These are phyloP conservation scores for Siderastrea siderea DNA, from an alignment of 92 coral and sea anemone species.

Conservation along the genomic window DNA sequence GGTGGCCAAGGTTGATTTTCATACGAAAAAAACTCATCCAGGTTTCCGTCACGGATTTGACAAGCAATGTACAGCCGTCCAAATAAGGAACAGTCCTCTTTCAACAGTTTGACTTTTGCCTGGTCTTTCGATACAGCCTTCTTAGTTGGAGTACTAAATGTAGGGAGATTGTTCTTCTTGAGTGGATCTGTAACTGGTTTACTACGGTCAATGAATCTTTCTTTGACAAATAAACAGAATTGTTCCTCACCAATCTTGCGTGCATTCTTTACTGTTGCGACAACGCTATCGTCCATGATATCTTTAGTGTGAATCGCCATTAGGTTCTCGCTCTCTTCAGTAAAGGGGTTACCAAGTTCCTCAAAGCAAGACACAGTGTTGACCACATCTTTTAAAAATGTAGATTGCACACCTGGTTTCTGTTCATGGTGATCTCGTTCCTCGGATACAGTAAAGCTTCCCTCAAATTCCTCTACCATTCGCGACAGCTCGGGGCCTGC, in stretches of 20 bases:
- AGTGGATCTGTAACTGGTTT: conserved; percentile 66
- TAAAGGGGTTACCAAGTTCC: conserved; percentile 75
- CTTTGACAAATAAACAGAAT: conserved; percentile 57
- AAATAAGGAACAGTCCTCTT: conserved; percentile 73
- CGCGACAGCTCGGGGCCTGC: conserved; percentile 76
- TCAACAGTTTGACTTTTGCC: conserved; percentile 59
- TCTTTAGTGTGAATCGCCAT: conserved; percentile 75
- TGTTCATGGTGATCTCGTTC: conserved; percentile 68
- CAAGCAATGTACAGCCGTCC: conserved; percentile 73
- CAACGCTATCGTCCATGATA: conserved; percentile 70
- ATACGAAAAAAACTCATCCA: conserved; percentile 70
- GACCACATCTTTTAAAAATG: conserved; percentile 49
- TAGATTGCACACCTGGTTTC: conserved; percentile 58
- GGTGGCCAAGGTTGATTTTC: conserved; percentile 87
- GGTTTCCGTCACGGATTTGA: conserved; percentile 80
- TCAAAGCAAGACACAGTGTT: conserved; percentile 56
- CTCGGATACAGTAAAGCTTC: conserved; percentile 42
- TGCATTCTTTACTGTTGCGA: conserved; percentile 60
- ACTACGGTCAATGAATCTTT: conserved; percentile 61
- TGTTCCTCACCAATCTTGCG: conserved; percentile 67
- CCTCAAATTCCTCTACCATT: conserved; percentile 74
- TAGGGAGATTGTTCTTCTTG: conserved; percentile 66
- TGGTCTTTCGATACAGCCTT: conserved; percentile 60
- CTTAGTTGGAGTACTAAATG: conserved; percentile 48
- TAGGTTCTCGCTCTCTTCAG: conserved; percentile 68